phyloP scores from a whole-genome alignment of 2,888 invertebrate genomes.

The Caenorhabditis wallacei region DNA sequence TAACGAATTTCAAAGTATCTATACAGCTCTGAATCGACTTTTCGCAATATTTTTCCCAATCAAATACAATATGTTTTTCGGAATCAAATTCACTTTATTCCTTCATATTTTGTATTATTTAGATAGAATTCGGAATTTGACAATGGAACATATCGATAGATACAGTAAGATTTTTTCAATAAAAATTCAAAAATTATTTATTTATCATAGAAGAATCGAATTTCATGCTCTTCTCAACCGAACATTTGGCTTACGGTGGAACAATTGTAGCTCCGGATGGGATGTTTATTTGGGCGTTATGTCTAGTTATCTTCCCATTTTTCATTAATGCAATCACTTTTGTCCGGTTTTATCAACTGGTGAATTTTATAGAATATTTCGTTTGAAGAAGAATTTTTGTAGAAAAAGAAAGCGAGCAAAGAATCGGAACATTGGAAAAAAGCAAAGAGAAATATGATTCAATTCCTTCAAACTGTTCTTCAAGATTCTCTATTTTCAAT shows the following conservation, averaged over 20 bases:
- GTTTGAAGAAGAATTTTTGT: not conserved
- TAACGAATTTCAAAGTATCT: conserved; percentile 47
- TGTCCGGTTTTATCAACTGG: conserved; percentile 17
- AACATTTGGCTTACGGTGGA: conserved; percentile 25
- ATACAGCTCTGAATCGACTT: conserved; percentile 29
- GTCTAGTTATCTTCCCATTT: conserved; percentile 27
- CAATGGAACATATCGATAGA: conserved; percentile 22
- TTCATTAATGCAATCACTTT: conserved; percentile 28
- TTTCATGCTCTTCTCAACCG: conserved; percentile 15
- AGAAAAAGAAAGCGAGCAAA: conserved; percentile 21
- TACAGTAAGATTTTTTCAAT: conserved; percentile 7
- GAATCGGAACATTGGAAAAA: conserved; percentile 34
- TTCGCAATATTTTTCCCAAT: conserved; percentile 19
- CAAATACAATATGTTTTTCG: conserved; percentile 13
- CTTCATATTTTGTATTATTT: conserved; percentile 42
- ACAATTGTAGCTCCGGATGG: conserved; percentile 9
- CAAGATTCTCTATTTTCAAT: conserved; percentile 46
- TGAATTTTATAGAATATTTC: not conserved
- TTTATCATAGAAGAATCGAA: conserved; percentile 26
- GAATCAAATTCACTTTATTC: conserved; percentile 15
- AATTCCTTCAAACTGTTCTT: conserved; percentile 31
- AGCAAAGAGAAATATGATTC: conserved; percentile 32
- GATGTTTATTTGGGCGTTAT: conserved; percentile 17
- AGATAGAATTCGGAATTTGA: conserved; percentile 29
- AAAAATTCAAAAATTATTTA: too few relatives aligned